phyloP scores from a whole-genome alignment of 1,140 invertebrate genomes.

The Drosophila trapezifrons region DNA sequence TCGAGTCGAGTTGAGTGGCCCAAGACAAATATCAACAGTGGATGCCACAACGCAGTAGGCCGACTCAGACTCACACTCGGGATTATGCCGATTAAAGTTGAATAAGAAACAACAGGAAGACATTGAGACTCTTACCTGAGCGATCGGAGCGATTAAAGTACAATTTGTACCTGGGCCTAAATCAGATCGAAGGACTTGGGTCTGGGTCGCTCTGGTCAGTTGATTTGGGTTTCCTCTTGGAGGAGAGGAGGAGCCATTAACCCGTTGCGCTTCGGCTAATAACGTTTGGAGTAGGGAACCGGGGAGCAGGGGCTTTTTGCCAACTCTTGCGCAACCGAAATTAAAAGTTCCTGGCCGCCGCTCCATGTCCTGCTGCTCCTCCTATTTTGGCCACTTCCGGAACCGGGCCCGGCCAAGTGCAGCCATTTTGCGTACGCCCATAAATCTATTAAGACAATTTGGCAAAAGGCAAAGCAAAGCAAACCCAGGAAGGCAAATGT shows the following conservation, averaged over 20 bases:
- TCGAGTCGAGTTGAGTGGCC: slow-evolving; percentile 1
- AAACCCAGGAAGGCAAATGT: slow-evolving; percentile 27
- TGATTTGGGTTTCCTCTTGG: slow-evolving; percentile 14
- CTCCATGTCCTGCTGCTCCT: background rate
- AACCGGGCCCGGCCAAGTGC: slow-evolving; percentile 63
- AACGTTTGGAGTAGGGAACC: background rate
- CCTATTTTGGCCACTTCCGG: slow-evolving; percentile 41
- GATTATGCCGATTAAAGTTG: slow-evolving; percentile 50
- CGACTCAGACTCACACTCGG: too few relatives aligned
- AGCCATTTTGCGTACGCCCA: slow-evolving; percentile 78
- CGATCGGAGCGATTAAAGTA: slow-evolving; percentile 18
- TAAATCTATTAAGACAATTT: slow-evolving; percentile 82
- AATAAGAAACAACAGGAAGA: background rate
- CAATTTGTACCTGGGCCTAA: slow-evolving; percentile 5
- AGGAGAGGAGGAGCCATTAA: slow-evolving; percentile 36
- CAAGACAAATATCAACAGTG: slow-evolving; percentile 47
- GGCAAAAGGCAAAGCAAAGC: slow-evolving; percentile 49
- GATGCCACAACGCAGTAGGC: too few relatives aligned
- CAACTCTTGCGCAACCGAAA: slow-evolving; percentile 65
- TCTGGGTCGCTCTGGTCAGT: slow-evolving; percentile 17
- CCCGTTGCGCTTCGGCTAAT: slow-evolving; percentile 45
- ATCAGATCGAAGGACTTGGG: background rate
- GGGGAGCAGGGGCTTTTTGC: background rate
- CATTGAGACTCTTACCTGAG: slow-evolving; percentile 2
- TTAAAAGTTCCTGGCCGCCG: slow-evolving; percentile 61